Evolutionary conservation across 2,113 vertebrate species (phyloP), one percentile per base, ranked within the genome.

Genomic region (Machaerirhynchus nigripectus): DNA sequence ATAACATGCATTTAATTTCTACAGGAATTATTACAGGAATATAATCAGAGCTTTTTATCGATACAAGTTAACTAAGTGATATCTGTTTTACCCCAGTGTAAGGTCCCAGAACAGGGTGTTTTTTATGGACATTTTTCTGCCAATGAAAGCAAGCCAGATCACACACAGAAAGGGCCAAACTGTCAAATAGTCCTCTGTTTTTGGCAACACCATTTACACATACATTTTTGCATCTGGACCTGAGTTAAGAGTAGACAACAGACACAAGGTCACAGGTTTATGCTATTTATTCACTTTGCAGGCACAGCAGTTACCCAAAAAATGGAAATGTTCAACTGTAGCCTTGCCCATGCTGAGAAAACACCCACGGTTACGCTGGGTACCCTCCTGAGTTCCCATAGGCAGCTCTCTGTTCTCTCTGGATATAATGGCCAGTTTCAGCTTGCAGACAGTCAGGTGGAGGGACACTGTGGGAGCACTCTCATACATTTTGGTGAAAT

Each of bases 1-100:
- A 96, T 93, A 97, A 94, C 95, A 97, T 27, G 26, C 22, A 95
- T 94, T 95, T 95, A 96, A 96, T 96, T 96, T 91, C 74, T 96
- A 95, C 95, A 63, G 57, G 81, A 97, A 93, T 97, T 96, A 96
- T 94, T 96, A 89, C 75, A 94, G 61, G 83, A 93, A 95, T 91
- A 87, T 70, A 76, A 90, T 90, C 53, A 84, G 91, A 22, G 74
- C 82, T 84, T 93, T 93, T 84, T 90, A 94, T 88, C 37, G 56
- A 94, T 87, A 80, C 11, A 89, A 71, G 71, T 75, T 52, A 84
- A 76, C 65, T 80, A 93, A 95, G 91, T 82, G 46, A 68, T 94
- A 86, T 88, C 40, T 87, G 53, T 20, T 96, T 96, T 84, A 92
- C 52, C 83, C 60, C 40, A 63, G 49, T n/a, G 6, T 77, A 96